A percentile compares a stretch with the other conserved stretches of the same genome.
phyloP scores from a whole-genome alignment of 2,113 vertebrate genomes.

The Oreochromis aureus region DNA sequence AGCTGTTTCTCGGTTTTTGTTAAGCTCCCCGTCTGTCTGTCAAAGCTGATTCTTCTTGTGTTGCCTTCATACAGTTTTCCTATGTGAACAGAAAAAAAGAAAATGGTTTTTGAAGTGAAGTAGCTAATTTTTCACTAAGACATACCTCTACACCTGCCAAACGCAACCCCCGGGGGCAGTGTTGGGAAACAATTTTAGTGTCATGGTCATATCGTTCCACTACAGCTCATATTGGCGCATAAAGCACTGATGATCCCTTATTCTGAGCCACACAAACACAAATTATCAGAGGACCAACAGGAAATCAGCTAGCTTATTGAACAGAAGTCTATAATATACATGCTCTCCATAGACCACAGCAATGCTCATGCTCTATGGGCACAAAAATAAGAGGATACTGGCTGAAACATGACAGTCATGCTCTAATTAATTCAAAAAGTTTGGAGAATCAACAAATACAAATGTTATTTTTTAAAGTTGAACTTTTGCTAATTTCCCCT shows the following conservation, averaged over 20 bases:
- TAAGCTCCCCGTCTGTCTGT: neutral
- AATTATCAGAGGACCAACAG: neutral
- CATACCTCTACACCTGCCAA: neutral
- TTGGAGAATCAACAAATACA: neutral
- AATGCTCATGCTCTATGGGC: neutral
- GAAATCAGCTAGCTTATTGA: neutral
- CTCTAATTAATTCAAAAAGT: neutral
- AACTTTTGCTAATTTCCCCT: neutral
- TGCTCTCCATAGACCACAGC: neutral
- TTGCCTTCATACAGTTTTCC: conserved; percentile 41
- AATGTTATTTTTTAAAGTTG: neutral
- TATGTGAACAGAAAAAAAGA: neutral
- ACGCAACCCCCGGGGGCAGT: neutral
- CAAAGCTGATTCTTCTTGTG: neutral
- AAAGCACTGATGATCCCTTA: neutral
- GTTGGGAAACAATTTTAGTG: neutral
- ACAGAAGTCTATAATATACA: neutral
- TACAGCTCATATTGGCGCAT: neutral
- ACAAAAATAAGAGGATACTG: neutral
- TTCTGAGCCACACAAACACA: neutral
- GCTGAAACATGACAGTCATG: neutral
- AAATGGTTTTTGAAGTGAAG: neutral
- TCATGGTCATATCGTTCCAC: neutral
- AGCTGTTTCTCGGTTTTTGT: neutral
- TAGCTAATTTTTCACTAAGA: neutral